Conservation (phyloP, 2,888 invertebrate species). For the Cerastoderma edule region DNA sequence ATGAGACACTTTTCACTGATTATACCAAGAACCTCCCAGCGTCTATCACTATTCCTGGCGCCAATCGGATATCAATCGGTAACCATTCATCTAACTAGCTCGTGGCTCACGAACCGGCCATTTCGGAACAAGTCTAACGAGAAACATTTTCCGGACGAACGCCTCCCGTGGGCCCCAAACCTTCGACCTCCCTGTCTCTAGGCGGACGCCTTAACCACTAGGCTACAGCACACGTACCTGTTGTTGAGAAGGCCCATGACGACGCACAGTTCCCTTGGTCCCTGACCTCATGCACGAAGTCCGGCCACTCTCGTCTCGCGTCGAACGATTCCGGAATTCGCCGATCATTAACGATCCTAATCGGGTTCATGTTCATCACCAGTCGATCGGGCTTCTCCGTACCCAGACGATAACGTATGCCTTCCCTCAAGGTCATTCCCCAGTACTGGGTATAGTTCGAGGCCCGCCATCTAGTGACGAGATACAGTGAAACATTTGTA, state of each 20-base stretch:
- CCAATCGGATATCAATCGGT: no score
- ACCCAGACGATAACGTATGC: conserved; percentile 90
- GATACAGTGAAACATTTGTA: no score
- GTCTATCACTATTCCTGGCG: no score
- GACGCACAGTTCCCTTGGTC: conserved; percentile 91
- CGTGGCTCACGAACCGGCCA: no score
- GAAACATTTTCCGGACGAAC: no score
- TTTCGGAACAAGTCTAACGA: no score
- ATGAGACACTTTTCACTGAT: no score
- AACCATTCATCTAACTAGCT: no score
- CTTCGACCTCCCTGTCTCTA: no score
- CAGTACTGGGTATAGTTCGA: conserved; percentile 93
- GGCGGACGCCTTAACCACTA: no score
- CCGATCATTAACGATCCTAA: conserved; percentile 67
- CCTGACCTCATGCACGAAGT: conserved; percentile 88
- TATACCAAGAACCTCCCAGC: no score
- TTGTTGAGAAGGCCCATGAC: conserved; percentile 96
- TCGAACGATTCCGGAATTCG: conserved; percentile 89
- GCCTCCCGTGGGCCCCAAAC: no score
- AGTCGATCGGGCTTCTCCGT: conserved; percentile 86
- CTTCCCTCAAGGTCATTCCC: conserved; percentile 92
- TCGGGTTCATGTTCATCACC: conserved; percentile 78
- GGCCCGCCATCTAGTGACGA: conserved; percentile 89
- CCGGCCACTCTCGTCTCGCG: conserved; percentile 90
- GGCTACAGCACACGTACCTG: conserved; percentile 83